Evolutionary conservation across 1,140 invertebrate species (phyloP).

Genomic region (Copidosoma floridanum): DNA sequence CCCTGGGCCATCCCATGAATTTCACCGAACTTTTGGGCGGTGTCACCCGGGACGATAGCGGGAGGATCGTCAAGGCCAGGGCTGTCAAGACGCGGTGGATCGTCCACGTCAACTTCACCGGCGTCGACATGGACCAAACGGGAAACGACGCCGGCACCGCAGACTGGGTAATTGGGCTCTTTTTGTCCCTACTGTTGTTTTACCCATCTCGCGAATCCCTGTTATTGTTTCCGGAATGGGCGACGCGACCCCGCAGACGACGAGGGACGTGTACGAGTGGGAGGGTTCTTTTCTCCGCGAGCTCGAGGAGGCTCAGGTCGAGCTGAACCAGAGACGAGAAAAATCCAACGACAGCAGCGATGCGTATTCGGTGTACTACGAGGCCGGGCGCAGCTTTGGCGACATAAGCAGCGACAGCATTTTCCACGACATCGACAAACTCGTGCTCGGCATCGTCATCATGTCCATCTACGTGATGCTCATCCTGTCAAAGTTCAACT

Average conservation of each 20-base stretch:
- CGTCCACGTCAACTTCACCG: constrained; percentile 66
- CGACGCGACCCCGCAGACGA: no score
- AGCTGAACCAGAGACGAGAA: constrained; percentile 22
- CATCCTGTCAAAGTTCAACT: constrained; percentile 72
- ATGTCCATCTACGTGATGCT: constrained; percentile 74
- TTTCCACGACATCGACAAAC: constrained; percentile 71
- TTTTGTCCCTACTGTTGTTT: no score
- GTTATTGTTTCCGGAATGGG: no score
- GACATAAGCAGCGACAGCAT: constrained; percentile 68
- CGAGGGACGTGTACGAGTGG: constrained; percentile 64
- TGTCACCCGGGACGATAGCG: constrained; percentile 59
- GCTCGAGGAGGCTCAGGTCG: constrained; percentile 46
- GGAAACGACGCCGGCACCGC: constrained; percentile 71
- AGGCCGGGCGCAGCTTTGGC: constrained; percentile 70
- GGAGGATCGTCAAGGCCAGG: constrained; percentile 64
- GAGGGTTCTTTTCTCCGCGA: constrained; percentile 63
- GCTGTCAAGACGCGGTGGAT: constrained; percentile 66
- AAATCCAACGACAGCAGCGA: constrained; percentile 27
- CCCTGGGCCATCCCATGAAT: constrained; percentile 65
- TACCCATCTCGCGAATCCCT: no score
- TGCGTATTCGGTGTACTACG: constrained; percentile 60
- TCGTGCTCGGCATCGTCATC: constrained; percentile 66
- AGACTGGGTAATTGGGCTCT: constrained; percentile 69
- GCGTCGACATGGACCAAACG: constrained; percentile 63
- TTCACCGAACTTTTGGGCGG: constrained; percentile 67